Evolutionary conservation across 2,888 invertebrate genomes (phyloP).

Genomic region (Caradrina clavipalpis): DNA sequence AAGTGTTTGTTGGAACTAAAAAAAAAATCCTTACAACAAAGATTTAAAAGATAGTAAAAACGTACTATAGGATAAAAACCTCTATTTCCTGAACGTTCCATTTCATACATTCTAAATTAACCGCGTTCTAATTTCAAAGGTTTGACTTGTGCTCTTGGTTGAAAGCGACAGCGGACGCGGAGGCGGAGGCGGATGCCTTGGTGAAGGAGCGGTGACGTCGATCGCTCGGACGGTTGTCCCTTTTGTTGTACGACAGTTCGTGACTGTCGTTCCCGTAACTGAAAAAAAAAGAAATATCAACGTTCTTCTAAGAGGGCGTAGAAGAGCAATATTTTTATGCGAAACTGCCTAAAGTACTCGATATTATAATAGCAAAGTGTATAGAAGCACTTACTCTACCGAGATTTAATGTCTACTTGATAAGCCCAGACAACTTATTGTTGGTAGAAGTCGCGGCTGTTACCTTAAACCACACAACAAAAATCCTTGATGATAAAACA

Average conservation of each 20-base stretch:
- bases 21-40: slow-evolving; percentile 37
- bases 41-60: slow-evolving; percentile 47
- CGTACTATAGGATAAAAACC: slow-evolving; percentile 22
- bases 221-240: slow-evolving; percentile 65
- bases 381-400: no score
- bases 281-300: slow-evolving; percentile 13
- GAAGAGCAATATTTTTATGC: no score
- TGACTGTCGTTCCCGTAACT: slow-evolving; percentile 71
- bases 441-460: background rate
- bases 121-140: slow-evolving; percentile 38
- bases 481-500: slow-evolving; percentile 18
- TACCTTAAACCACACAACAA: slow-evolving; percentile 2
- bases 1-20: slow-evolving; percentile 30
- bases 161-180: slow-evolving; percentile 69
- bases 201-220: slow-evolving; percentile 67
- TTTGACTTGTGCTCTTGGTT: slow-evolving; percentile 62
- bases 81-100: slow-evolving; percentile 21
- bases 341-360: no score
- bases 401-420: background rate
- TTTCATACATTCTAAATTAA: slow-evolving; percentile 43
- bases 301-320: no score
- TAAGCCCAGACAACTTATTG: background rate
- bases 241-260: slow-evolving; percentile 67
- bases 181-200: slow-evolving; percentile 71
- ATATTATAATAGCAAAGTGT: background rate